phyloP scores from a whole-genome alignment of 2,888 invertebrate genomes.

The Ernsta delagoae region DNA sequence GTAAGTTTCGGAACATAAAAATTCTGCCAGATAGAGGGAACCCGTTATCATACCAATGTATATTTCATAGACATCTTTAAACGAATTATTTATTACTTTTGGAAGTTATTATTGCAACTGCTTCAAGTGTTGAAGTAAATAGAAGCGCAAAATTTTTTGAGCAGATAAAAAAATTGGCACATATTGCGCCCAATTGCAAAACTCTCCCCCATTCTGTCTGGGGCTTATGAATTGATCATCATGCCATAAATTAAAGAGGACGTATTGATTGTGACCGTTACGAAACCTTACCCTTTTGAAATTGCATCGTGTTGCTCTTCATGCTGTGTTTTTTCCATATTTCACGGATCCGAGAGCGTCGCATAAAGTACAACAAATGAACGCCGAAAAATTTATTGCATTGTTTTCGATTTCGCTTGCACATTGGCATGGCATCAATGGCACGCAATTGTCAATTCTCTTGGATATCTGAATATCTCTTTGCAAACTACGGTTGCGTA shows the following conservation, averaged over 20 bases:
- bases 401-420: constrained; percentile 12
- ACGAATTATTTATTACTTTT: no score
- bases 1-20: no score
- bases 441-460: constrained; percentile 4
- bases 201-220: constrained; percentile 18
- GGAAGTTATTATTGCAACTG: no score
- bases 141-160: no score
- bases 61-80: no score
- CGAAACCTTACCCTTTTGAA: constrained; percentile 21
- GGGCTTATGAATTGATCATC: constrained; percentile 15
- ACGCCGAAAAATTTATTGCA: constrained; percentile 15
- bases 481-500: not conserved
- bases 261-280: constrained; percentile 15
- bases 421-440: constrained; percentile 2
- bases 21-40: no score
- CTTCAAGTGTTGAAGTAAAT: no score
- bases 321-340: constrained; percentile 13
- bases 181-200: constrained; percentile 15
- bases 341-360: constrained; percentile 8
- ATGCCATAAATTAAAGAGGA: constrained; percentile 27
- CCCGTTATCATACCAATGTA: no score
- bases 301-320: constrained; percentile 2
- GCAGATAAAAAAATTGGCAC: not conserved
- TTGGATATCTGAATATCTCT: constrained; percentile 3
- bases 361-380: constrained; percentile 10